Evolutionary conservation across 2,888 invertebrate species (phyloP), one percentile per base, ranked within the genome.

Genomic region (Machimus rusticus): DNA sequence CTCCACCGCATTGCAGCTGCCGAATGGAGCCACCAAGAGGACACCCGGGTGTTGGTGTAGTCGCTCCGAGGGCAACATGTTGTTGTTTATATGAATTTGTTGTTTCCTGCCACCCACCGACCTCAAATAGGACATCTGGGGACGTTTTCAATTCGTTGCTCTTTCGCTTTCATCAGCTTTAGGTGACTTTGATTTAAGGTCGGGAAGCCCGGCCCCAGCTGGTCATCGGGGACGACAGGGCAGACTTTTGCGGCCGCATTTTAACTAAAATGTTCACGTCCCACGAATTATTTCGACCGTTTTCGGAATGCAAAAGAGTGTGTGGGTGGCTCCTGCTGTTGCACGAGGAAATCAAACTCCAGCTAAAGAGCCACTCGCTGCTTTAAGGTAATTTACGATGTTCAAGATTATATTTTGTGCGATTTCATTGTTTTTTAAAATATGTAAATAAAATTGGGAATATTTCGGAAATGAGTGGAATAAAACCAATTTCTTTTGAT

Each of bases 41-140:
- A 66, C 23, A 23, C 66, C 28, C 12, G 66, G 28, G 23, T 66
- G 23, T 28, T 28, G 28, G 23, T 66, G 23, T 28, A 66, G 23
- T 66, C 66, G 66, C 28, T 66, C 66, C 23, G 66, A 66, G 66
- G 66, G 66, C 66, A 66, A 66, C 66, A 66, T 66, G 66, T 66
- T 66, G 66, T 66, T 66, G 66, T 66, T 66, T 66, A 79, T 79
- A 79, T 79, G 79, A 79, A 79, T 79, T 79, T 46, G 79, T 79
- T 79, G 79, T 79, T 51, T 51, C 79, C 79, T 79, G 28, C 79
- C 46, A 79, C 51, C 79, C n/a, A 46, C 55, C 51, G 51, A 79
- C 79, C 79, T 79, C 79, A 79, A 79, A 79, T 79, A 31, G 79
- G 51, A 79, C 79, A 79, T 79, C 31, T 79, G 79, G 79, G 79